A percentile compares a stretch with the other conserved stretches of the same genome.
Conservation (phyloP, 2,888 invertebrate species). For the Graphium colonna region DNA sequence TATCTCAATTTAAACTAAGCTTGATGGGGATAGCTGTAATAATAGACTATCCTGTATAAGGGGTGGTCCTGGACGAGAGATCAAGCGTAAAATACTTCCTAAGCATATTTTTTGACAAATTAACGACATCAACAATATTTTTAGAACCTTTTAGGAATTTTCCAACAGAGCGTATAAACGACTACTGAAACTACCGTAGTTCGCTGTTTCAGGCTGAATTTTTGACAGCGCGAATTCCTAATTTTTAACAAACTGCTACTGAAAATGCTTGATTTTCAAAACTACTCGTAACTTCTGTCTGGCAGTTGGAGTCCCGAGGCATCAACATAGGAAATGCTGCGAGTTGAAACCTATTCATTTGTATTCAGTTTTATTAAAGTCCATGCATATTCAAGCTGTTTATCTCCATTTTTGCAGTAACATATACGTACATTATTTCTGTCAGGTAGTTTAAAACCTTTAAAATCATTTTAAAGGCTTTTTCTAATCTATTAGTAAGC, state of each 20-base stretch:
- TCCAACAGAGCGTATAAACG: neutral
- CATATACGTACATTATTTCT: neutral
- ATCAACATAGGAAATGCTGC: slow-evolving; percentile 43
- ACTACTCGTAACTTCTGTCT: slow-evolving; percentile 58
- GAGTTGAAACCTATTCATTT: slow-evolving; percentile 37
- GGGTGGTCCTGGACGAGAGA: too few relatives aligned
- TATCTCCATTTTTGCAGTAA: slow-evolving; percentile 39
- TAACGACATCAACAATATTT: slow-evolving; percentile 1
- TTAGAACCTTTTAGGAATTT: slow-evolving; percentile 12
- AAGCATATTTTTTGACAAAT: neutral
- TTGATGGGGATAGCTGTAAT: too few relatives aligned
- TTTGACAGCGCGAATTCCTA: slow-evolving; percentile 49
- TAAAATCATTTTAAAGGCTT: too few relatives aligned
- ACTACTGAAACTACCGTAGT: slow-evolving; percentile 6
- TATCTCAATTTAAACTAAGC: too few relatives aligned
- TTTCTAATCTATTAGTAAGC: too few relatives aligned
- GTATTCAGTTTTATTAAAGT: slow-evolving; percentile 57
- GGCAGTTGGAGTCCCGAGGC: slow-evolving; percentile 50
- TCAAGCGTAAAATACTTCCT: too few relatives aligned
- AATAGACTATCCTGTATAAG: too few relatives aligned
- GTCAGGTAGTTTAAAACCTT: neutral
- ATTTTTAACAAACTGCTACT: slow-evolving; percentile 52
- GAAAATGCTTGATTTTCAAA: slow-evolving; percentile 61
- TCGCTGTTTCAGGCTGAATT: slow-evolving; percentile 27
- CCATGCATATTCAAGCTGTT: slow-evolving; percentile 65